Evolutionary conservation across 2,888 invertebrate genomes (phyloP), one percentile per base, ranked within the genome.

Genomic region (Acanthococcus lagerstroemiae): DNA sequence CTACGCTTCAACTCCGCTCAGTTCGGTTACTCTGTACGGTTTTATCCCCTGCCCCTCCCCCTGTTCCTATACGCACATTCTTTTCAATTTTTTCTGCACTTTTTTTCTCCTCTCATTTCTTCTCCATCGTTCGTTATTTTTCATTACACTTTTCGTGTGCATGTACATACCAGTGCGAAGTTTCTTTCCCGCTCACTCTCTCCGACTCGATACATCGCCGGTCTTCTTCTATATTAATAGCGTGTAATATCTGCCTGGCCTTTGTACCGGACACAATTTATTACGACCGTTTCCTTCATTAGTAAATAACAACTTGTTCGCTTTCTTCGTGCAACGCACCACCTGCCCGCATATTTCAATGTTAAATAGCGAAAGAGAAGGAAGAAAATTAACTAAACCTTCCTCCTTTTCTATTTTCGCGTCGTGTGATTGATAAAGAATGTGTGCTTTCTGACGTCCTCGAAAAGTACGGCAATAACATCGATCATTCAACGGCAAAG

Each of bases 251-350:
- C 26, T 15, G n/a, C 26, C 12, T 60, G 60, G 48, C 60, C 60
- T 60, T 60, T 60, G 60, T 46, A 60, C 60, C 60, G 60, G 60
- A 48, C 60, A 48, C 60, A 60, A 60, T 60, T 60, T 60, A 60
- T 60, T 30, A 58, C 58, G 6, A 46, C 26, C 60, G 48, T 60
- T 60, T 60, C 60, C 60, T 60, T 60, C 60, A 48, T 60, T 60
- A 60, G 60, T 44, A 45, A 45, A 60, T 21, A 60, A 48, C 25
- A 60, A 60, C 60, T 52, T 4, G 22, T 19, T 52, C 19, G 19
- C 21, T 5, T 52, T 52, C 5, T 52, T 15, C 22, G 26, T 45
- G 24, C 21, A 46, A 19, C 24, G 15, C 27, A 48, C 60, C 60
- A 60, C 60, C 60, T 60, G 60, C 48, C 48, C 5, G 52, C 52